Evolutionary conservation across 2,113 vertebrate genomes (phyloP), one percentile per base, ranked within the genome.

Genomic region (Apeltes quadracus): DNA sequence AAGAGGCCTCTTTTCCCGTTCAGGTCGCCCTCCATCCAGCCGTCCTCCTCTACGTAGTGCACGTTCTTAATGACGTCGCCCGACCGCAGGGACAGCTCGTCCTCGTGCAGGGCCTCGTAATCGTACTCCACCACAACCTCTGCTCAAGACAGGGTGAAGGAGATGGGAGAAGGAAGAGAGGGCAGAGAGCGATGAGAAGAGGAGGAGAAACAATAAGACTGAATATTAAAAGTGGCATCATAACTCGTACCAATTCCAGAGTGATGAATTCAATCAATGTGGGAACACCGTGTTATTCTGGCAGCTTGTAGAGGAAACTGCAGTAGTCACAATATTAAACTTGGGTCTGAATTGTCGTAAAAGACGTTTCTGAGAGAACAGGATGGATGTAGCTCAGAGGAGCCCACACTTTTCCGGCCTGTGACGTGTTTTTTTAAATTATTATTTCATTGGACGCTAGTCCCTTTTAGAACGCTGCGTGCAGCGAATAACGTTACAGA

Each of bases 51-150:
- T 4, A 97, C 92, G 55, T 94, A 94, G 77, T 92, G 94, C 81
- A 97, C 98, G 54, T 98, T 96, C 89, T 85, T 96, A 92, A 99
- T 97, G 86, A 98, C 48, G 70, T 99, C 95, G 15, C 97, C 97
- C 10, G 90, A 93, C 69, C 92, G 93, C 70, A 99, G 95, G 0
- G 94, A 96, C 86, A 99, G 90, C 87, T 99, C 98, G 72, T 99
- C 97, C 1, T 98, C 96, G 16, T 98, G 97, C 50, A 92, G 84
- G 41, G 97, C 96, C 18, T 96, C 93, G 18, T 99, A 99, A 56
- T 99, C 96, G 85, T 91, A 99, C 88, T 98, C 97, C 94, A 97
- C 97, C 29, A 97, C 91, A 78, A 96, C 97, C 90, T 99, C 97
- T 92, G 93, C 94, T 95, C 82, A 0, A 13, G 25, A 63, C 38